Conservation (phyloP, 2,797 vertebrate genomes). For the Acipenser ruthenus region DNA sequence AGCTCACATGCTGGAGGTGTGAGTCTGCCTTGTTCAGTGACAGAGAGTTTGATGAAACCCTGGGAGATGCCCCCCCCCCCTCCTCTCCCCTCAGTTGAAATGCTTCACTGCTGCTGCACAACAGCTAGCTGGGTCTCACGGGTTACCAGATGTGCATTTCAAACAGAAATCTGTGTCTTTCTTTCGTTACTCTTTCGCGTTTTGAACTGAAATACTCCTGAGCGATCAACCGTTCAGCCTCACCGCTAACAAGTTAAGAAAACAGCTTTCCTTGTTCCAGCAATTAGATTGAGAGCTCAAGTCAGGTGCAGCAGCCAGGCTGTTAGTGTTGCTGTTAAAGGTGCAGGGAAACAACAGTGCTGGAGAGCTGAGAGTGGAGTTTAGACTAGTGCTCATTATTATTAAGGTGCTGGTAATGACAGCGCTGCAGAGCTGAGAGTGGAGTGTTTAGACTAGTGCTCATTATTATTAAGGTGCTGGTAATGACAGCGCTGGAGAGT, state of each 20-base stretch:
- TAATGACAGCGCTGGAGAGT: too few species aligned
- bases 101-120: not conserved
- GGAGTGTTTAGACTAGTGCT: too few species aligned
- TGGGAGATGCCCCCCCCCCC: not conserved
- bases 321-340: too few species aligned
- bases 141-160: constrained; percentile 2
- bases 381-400: too few species aligned
- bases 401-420: too few species aligned
- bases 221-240: not conserved
- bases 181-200: not conserved
- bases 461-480: too few species aligned
- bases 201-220: not conserved
- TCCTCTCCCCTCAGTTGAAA: not conserved
- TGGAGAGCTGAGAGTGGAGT: too few species aligned
- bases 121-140: not conserved
- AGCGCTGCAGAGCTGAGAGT: too few species aligned
- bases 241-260: not conserved
- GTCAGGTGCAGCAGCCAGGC: not conserved
- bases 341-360: too few species aligned
- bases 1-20: too few species aligned
- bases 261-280: not conserved
- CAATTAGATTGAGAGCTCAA: not conserved
- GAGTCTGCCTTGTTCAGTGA: not conserved
- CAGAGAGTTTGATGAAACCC: not conserved
- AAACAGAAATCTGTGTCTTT: not conserved